phyloP scores from a whole-genome alignment of 2,797 vertebrate species.

The Acrossocheilus wenchowensis region DNA sequence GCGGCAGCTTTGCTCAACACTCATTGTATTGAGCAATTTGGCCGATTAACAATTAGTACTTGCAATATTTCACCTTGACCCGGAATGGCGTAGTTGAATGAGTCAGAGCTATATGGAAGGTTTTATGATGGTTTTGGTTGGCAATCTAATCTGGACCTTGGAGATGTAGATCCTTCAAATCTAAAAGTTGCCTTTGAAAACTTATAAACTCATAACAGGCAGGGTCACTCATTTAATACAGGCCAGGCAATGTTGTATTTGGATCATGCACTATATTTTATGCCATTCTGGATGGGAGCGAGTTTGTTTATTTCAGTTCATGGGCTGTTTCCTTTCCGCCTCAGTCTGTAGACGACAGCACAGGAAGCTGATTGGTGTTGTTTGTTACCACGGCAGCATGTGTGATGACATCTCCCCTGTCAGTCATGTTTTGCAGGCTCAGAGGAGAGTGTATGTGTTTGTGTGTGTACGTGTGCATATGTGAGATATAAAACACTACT shows the following conservation, averaged over 20 bases:
- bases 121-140: background rate
- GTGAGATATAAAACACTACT: conserved; percentile 73
- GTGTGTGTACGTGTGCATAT: conserved; percentile 35
- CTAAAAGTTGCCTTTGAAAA: background rate
- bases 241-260: background rate
- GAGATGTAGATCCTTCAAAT: background rate
- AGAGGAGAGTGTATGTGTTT: conserved; percentile 61
- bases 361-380: conserved; percentile 55
- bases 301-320: conserved; percentile 31
- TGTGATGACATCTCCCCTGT: conserved; percentile 67
- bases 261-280: background rate
- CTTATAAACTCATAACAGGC: too few species aligned
- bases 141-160: background rate
- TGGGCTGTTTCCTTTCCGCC: conserved; percentile 17
- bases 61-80: conserved; percentile 44
- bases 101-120: background rate
- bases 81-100: conserved; percentile 1
- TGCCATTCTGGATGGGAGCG: background rate
- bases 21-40: conserved; percentile 28
- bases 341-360: conserved; percentile 33
- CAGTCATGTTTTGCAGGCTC: conserved; percentile 69
- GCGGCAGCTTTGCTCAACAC: conserved; percentile 37
- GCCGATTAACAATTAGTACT: conserved; percentile 48
- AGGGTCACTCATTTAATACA: background rate
- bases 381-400: conserved; percentile 56